phyloP scores from a whole-genome alignment of 2,113 vertebrate genomes.

The human (Homo sapiens) region GRCh38 chr18:74282501-74283000 shows the following conservation, averaged over 20 bases:
- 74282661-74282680: background rate
- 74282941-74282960: background rate
- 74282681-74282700: background rate
- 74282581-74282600: fast-evolving
- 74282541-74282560: too few species aligned
- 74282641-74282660: too few species aligned
- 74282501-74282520: background rate
- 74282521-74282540: fast-evolving
- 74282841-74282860: background rate
- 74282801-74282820: background rate
- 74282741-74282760: background rate
- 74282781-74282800: background rate
- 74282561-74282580: too few species aligned
- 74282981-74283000: background rate
- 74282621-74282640: background rate
- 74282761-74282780: background rate
- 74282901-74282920: background rate
- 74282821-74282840: background rate
- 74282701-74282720: background rate
- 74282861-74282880: fast-evolving
- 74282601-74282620: background rate
- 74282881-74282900: background rate
- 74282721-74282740: background rate
- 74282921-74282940: background rate
- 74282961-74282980: too few species aligned